These are phyloP conservation scores for Chaenocephalus aceratus DNA, from an alignment of 2,113 vertebrate species.

Conservation along the genomic window DNA sequence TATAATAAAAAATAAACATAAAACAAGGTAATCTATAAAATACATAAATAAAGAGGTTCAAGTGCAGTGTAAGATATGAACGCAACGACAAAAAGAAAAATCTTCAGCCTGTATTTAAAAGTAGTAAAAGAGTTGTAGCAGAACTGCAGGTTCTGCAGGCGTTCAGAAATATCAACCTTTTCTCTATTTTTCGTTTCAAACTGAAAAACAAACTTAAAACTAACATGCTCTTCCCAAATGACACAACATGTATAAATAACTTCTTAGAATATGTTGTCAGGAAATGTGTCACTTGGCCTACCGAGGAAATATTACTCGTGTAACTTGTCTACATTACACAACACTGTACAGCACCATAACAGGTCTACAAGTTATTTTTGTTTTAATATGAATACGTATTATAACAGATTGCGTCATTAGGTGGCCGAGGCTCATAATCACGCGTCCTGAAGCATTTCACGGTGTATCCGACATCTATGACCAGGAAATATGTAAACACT, in stretches of 20 bases:
- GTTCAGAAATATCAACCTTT: background rate
- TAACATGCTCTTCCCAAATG: background rate
- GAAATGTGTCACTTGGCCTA: slow-evolving; percentile 14
- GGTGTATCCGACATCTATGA: background rate
- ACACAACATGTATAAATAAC: background rate
- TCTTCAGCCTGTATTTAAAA: too few relatives aligned
- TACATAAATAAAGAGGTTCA: too few relatives aligned
- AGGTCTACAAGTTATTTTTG: too few relatives aligned
- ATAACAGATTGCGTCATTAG: background rate
- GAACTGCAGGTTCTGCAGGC: too few relatives aligned
- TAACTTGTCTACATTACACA: slow-evolving; percentile 19
- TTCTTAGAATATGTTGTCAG: background rate
- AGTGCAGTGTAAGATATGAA: too few relatives aligned
- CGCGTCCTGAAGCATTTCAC: background rate
- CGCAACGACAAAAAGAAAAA: too few relatives aligned
- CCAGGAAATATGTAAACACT: slow-evolving; percentile 1
- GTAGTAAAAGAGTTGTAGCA: too few relatives aligned
- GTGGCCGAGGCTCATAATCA: background rate
- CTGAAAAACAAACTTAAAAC: too few relatives aligned
- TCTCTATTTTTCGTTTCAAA: background rate
- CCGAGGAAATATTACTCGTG: slow-evolving; percentile 2
- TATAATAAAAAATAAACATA: too few relatives aligned
- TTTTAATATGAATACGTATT: too few relatives aligned
- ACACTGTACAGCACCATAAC: background rate
- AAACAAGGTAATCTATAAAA: too few relatives aligned